These are phyloP conservation scores for Pinctada fucata DNA, from an alignment of 2,888 invertebrate genomes.

Conservation along the genomic window DNA sequence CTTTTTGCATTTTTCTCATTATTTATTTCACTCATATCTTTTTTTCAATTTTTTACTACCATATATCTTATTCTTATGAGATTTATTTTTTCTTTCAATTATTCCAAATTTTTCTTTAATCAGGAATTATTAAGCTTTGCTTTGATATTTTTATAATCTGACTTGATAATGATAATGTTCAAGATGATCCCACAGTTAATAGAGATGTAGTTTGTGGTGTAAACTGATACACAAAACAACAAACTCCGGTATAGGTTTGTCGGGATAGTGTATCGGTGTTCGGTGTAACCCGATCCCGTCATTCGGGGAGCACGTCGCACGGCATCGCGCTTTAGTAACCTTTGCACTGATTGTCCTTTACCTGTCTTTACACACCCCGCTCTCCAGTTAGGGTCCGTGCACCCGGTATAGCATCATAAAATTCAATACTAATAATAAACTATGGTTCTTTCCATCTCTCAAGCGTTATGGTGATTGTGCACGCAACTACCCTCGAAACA, in stretches of 20 bases:
- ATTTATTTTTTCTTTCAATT: too few species aligned
- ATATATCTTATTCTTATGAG: too few species aligned
- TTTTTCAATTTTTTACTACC: too few species aligned
- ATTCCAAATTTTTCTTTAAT: too few species aligned
- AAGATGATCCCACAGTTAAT: too few species aligned
- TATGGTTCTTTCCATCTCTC: constrained; percentile 30
- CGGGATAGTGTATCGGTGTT: constrained; percentile 30
- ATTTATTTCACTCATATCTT: too few species aligned
- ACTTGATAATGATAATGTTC: too few species aligned
- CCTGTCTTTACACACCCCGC: constrained; percentile 37
- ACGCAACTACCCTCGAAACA: constrained; percentile 43
- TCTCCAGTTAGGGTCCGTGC: constrained; percentile 26
- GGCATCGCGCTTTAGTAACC: constrained; percentile 9
- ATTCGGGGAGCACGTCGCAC: constrained; percentile 28
- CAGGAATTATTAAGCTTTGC: too few species aligned
- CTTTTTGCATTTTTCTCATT: too few species aligned
- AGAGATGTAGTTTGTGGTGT: too few species aligned
- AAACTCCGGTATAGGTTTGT: constrained; percentile 8
- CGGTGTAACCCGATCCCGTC: constrained; percentile 29
- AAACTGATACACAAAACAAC: too few species aligned
- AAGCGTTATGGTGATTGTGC: constrained; percentile 37
- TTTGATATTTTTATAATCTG: too few species aligned
- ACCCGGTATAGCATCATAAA: constrained; percentile 41
- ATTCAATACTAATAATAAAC: constrained; percentile 36
- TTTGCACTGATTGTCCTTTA: constrained; percentile 36